Evolutionary conservation across 2,113 vertebrate genomes (phyloP).

Genomic region (Leucopsar rothschildi): DNA sequence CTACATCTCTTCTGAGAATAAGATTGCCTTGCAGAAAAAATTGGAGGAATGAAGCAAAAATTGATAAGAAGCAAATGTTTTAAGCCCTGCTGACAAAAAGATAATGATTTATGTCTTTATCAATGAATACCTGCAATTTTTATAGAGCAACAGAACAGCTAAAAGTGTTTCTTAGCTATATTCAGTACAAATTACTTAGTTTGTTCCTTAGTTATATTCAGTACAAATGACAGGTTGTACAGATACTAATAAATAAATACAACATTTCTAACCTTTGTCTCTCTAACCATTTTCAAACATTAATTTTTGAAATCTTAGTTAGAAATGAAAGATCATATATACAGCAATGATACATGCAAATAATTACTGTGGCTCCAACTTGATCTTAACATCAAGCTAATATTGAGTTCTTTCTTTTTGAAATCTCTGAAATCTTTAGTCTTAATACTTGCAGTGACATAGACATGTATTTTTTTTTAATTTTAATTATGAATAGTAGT

Average conservation of each 20-base stretch:
- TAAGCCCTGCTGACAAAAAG: background rate
- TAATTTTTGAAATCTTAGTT: background rate
- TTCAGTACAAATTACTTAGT: background rate
- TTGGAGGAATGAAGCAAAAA: background rate
- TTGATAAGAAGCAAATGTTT: background rate
- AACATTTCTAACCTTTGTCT: background rate
- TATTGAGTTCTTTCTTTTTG: background rate
- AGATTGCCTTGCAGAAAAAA: conserved; percentile 11
- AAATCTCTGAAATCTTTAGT: background rate
- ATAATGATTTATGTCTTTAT: background rate
- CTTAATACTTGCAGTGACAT: background rate
- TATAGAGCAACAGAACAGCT: background rate
- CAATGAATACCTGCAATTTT: background rate
- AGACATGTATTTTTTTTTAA: background rate
- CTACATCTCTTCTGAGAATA: background rate
- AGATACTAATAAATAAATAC: background rate
- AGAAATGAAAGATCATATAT: background rate
- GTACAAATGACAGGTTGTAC: background rate
- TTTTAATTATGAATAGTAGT: background rate
- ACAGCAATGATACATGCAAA: background rate
- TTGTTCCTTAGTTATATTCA: background rate
- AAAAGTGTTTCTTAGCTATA: background rate
- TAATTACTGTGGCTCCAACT: background rate
- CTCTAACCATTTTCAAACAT: background rate
- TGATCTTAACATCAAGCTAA: background rate